Evolutionary conservation across 2,797 vertebrate species (phyloP).

Genomic region (Pristis pectinata): DNA sequence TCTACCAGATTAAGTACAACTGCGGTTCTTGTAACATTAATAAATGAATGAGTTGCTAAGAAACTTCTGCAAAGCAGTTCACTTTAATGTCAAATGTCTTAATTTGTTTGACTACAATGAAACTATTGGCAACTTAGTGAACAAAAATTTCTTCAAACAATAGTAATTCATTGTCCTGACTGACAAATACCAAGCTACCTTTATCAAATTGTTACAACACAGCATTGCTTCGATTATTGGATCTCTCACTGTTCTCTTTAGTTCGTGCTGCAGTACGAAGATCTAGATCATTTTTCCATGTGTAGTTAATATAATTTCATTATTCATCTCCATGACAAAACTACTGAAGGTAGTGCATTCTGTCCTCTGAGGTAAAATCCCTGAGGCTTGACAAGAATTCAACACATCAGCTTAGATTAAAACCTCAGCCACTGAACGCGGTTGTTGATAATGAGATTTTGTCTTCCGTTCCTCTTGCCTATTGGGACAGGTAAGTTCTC

Average conservation of each 20-base stretch:
- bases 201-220: not conserved
- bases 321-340: not conserved
- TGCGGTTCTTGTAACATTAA: not conserved
- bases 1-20: not conserved
- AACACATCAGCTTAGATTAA: not conserved
- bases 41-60: not conserved
- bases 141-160: not conserved
- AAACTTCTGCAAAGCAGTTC: not conserved
- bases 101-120: constrained; percentile 2
- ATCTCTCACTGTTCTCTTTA: not conserved
- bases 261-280: not conserved
- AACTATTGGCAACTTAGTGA: not conserved
- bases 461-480: not conserved
- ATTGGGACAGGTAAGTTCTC: not conserved
- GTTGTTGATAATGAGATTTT: no score
- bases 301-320: not conserved
- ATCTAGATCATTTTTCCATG: not conserved
- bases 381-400: not conserved
- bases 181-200: not conserved
- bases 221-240: not conserved
- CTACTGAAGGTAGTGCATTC: not conserved
- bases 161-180: not conserved
- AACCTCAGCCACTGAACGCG: not conserved
- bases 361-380: not conserved
- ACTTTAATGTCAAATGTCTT: constrained; percentile 23